Percentiles rank a stretch among this genome's conserved stretches.
phyloP scores from a whole-genome alignment of 64 coral and sea anemone species.

The Platygyra sinensis region DNA sequence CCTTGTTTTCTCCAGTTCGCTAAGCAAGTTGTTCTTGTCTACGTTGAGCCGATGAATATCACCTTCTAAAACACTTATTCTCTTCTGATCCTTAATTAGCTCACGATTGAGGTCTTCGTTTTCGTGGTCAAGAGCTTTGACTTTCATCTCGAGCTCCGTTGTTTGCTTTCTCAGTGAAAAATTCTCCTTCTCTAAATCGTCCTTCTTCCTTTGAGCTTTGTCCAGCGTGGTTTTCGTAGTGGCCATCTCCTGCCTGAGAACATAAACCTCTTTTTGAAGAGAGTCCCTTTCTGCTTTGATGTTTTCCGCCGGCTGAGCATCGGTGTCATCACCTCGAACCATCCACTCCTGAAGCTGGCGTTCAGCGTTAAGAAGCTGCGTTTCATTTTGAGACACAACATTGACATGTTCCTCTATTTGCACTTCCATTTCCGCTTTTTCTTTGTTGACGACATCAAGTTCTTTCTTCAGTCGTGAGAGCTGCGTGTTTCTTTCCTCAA shows the following conservation, averaged over 20 bases:
- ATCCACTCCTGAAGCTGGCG: constrained; percentile 86
- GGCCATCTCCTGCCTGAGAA: constrained; percentile 64
- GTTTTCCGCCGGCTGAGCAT: constrained; percentile 62
- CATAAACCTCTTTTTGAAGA: constrained; percentile 69
- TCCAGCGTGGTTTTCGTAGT: constrained; percentile 55
- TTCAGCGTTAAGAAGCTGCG: constrained; percentile 88
- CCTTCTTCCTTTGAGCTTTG: constrained; percentile 68
- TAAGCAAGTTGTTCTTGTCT: constrained; percentile 65
- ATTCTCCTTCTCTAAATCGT: constrained; percentile 89
- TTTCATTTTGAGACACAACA: constrained; percentile 68
- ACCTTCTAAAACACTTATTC: constrained; percentile 70
- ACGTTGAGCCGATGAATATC: constrained; percentile 71
- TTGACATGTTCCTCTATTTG: constrained; percentile 75
- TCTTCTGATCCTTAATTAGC: constrained; percentile 89
- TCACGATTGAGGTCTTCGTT: constrained; percentile 95
- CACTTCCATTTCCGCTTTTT: constrained; percentile 79
- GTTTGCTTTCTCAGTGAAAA: constrained; percentile 66
- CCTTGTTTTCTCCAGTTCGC: constrained; percentile 68
- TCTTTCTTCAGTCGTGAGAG: constrained; percentile 62
- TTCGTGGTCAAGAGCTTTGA: constrained; percentile 82
- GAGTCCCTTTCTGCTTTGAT: constrained; percentile 76
- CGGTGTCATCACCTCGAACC: constrained; percentile 66
- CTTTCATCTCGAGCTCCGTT: constrained; percentile 73
- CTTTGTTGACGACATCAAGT: constrained; percentile 72
- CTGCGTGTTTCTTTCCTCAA: constrained; percentile 56